Percentiles rank a stretch among this genome's conserved stretches.
Evolutionary conservation across 2,888 invertebrate species (phyloP).

Genomic region (Andrena fulva): DNA sequence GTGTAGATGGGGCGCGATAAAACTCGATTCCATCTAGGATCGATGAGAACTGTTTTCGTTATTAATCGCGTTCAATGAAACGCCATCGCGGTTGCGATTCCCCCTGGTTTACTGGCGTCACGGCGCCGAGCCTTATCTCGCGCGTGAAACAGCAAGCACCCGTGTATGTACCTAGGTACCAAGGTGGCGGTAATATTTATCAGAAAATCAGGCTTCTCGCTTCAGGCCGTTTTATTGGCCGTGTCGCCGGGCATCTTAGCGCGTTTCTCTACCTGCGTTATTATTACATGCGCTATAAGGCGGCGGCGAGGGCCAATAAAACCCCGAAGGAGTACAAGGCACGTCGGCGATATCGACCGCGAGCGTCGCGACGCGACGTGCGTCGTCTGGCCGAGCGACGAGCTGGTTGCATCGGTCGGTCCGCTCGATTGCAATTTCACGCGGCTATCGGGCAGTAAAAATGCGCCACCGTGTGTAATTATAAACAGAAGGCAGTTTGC

Average conservation of each 20-base stretch:
- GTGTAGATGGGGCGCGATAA: background rate
- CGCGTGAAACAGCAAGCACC: conserved; percentile 9
- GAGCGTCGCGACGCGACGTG: conserved; percentile 3
- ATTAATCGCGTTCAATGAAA: conserved; percentile 33
- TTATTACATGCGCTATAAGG: conserved; percentile 57
- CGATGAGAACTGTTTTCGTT: conserved; percentile 1
- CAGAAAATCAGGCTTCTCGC: conserved; percentile 63
- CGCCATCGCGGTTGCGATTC: background rate
- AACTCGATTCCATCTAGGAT: conserved; percentile 19
- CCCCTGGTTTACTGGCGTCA: background rate
- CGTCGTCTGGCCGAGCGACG: background rate
- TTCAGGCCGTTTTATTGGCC: conserved; percentile 61
- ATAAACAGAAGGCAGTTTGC: conserved; percentile 73
- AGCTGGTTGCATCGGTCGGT: background rate
- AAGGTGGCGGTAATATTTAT: conserved; percentile 63
- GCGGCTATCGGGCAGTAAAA: conserved; percentile 63
- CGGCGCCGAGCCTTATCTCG: conserved; percentile 18
- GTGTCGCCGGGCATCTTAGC: conserved; percentile 54
- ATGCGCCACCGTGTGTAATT: conserved; percentile 56
- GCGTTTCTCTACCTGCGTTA: conserved; percentile 56
- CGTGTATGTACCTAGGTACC: conserved; percentile 4
- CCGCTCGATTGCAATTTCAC: conserved; percentile 57
- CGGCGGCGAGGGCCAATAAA: conserved; percentile 55
- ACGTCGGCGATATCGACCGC: conserved; percentile 55
- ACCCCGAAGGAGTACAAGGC: conserved; percentile 37